These are phyloP conservation scores for Gasteruption jaculator DNA, from an alignment of 2,888 invertebrate species.

Conservation along the genomic window DNA sequence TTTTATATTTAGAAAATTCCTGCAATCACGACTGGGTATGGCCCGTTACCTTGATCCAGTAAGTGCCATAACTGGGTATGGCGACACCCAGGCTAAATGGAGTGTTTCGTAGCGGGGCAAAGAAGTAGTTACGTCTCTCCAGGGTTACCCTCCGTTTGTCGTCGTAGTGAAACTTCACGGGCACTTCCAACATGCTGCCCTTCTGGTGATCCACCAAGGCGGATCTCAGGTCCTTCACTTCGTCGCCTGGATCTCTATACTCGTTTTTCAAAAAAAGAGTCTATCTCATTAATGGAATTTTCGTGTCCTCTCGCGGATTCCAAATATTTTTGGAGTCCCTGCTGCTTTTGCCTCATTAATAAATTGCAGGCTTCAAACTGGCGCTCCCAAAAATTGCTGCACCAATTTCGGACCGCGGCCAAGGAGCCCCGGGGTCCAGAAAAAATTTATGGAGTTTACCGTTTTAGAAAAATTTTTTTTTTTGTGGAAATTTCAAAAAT, in stretches of 20 bases:
- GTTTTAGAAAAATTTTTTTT: no score
- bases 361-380: background rate
- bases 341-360: background rate
- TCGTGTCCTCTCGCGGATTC: background rate
- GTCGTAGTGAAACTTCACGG: conserved; percentile 80
- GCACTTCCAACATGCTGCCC: conserved; percentile 63
- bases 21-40: no score
- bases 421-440: no score
- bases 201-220: conserved; percentile 68
- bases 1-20: no score
- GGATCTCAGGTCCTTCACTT: conserved; percentile 56
- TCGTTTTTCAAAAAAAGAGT: background rate
- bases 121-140: conserved; percentile 79
- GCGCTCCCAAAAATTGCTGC: no score
- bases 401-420: no score
- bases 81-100: conserved; percentile 86
- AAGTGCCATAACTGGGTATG: conserved; percentile 77
- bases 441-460: no score
- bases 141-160: conserved; percentile 78
- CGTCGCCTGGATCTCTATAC: conserved; percentile 38
- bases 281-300: background rate
- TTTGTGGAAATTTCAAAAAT: no score
- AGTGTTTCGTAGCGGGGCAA: conserved; percentile 73
- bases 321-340: background rate
- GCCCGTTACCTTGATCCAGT: conserved; percentile 58